Base-by-base conservation (phyloP, 2,113 vertebrate species). In the Osmerus eperlanus region DNA sequence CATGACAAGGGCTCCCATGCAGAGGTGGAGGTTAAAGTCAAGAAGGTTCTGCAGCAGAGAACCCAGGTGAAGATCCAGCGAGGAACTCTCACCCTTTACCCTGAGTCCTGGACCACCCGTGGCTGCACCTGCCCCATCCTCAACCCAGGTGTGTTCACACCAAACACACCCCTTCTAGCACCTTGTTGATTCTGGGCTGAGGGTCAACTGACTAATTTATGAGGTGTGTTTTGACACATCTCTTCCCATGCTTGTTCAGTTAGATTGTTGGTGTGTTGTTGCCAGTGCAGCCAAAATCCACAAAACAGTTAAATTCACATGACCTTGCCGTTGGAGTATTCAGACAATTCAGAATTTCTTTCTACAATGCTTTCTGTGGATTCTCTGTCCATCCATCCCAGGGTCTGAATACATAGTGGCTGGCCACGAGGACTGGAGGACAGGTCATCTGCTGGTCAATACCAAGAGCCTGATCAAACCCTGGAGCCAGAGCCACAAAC, bases 81-180 rank as follows among this genome's bases (percentile, higher is more conserved):
- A 60, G 94, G 94, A 83, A 94, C 88, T 58, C 78, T 90, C 71
- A 95, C 86, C 0, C 91, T 99, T 15, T 98, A 95, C 73, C 96
- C 96, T 1, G 95, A 98, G 85, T 97, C 95, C 21, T 98, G 97
- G 97, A 97, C 96, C 13, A 91, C 89, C 68, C 91, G 93, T 70
- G 95, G 97, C 73, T 99, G 97, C 62, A 98, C 97, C 61, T 99
- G 97, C 78, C 97, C 97, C 4, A 90, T 99, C 78, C 95, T 98
- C 65, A 96, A 96, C 78, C 97, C 97, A 15, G 96, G 96, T 68
- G 73, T 54, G 64, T 47, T 18, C 67, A 19, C 67, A 73, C 81
- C 73, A 72, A 80, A 54, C 64, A 0, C 2, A 18, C 5, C 54
- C 15, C 54, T 47, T 47, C 41, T 47, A 47, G 41, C 41, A 2